Evolutionary conservation across 2,113 vertebrate species (phyloP), one percentile per base, ranked within the genome.

Genomic region (Bos javanicus): DNA sequence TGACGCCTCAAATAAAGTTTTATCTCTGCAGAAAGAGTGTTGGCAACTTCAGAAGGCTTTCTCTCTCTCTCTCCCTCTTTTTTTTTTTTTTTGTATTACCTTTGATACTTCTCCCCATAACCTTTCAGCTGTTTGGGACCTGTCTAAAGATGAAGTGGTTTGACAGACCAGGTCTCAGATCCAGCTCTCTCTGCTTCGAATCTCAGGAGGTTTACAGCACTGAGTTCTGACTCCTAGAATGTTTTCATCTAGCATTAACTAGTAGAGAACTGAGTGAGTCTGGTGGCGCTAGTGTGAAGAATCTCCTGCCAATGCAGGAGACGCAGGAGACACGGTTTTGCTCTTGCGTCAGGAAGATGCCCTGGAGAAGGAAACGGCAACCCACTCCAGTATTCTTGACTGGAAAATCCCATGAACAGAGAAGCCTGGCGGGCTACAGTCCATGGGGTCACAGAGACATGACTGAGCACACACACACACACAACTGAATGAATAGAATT

Each of bases 1-100:
- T 97, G 86, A 76, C 96, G 96, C 82, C n/a, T 80, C 96, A 91
- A 98, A 98, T 98, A 98, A 98, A 98, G 23, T 95, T 95, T 95
- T 97, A 56, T 90, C 93, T 96, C 91, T 74, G 91, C 71, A 97
- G 97, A 91, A 50, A 71, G n/a, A 97, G 74, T 96, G 46, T 83
- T 84, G 71, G 33, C 43, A 14, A 93, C 78, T 91, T 95, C 83
- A 91, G 81, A 90, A 39, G 5, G n/a, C 3, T 23, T 25, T 60
- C 62, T 78, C 21, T 74, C 21, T 74, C 21, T 74, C 36, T 67
- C 11, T 67, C 17, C 25, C 67, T 74, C 2, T 67, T 1, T 60
- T 0, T 26, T 3, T 23, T 26, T 59, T 16, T 81, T 90, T 54
- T 14, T 16, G 11, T 30, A 13, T 74, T 88, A 30, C 57, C 16